A percentile compares a stretch with the other conserved stretches of the same genome.
These are phyloP conservation scores for Metridium senile DNA, from an alignment of 92 coral and sea anemone species.

Conservation along the genomic window DNA sequence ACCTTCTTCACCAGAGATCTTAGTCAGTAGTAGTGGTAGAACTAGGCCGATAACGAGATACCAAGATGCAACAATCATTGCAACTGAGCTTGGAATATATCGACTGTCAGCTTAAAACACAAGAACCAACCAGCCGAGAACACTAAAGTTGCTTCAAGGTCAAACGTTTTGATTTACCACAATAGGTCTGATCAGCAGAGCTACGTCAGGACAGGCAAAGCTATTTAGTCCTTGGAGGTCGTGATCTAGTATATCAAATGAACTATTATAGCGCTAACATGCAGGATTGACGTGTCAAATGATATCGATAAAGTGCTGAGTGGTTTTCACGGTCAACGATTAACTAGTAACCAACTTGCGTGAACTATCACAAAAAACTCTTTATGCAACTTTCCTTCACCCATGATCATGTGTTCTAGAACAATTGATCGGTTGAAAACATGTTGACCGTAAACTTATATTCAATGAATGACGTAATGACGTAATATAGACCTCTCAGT, in stretches of 20 bases:
- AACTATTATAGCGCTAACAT: not conserved
- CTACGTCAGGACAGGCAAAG: too few relatives aligned
- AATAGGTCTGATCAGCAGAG: too few relatives aligned
- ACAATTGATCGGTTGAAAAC: not conserved
- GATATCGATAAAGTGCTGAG: not conserved
- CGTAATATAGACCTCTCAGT: not conserved
- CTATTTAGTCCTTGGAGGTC: too few relatives aligned
- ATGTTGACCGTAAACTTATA: not conserved
- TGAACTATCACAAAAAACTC: not conserved
- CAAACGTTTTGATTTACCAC: too few relatives aligned
- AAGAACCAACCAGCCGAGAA: too few relatives aligned
- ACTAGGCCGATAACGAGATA: not conserved
- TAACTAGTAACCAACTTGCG: not conserved
- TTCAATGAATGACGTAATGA: not conserved
- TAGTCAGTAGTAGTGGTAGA: not conserved
- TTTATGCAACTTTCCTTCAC: not conserved
- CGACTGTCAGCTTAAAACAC: too few relatives aligned
- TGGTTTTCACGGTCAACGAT: not conserved
- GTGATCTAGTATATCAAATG: not conserved
- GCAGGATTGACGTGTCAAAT: not conserved
- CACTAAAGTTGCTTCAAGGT: too few relatives aligned
- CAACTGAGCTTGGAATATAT: too few relatives aligned
- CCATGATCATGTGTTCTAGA: not conserved
- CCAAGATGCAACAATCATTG: not conserved
- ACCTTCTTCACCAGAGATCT: slow-evolving; percentile 31